Conservation (phyloP, 1,140 invertebrate species). For the Megalonaias nervosa region DNA sequence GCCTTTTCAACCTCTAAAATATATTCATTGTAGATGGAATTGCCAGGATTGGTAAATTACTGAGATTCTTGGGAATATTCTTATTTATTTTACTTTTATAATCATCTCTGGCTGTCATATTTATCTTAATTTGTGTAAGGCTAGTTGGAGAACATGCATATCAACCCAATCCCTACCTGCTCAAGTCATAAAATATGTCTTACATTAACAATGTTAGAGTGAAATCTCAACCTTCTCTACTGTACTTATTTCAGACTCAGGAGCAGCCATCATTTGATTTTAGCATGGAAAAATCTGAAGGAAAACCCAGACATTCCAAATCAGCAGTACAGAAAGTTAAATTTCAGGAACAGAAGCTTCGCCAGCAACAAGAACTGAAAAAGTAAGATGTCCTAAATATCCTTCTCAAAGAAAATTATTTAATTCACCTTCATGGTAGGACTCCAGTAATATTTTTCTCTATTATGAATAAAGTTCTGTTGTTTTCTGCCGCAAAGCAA, state of each 20-base stretch:
- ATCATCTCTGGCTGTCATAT: slow-evolving; percentile 2
- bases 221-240: neutral
- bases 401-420: too few relatives aligned
- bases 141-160: neutral
- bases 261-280: neutral
- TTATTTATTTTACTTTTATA: too few relatives aligned
- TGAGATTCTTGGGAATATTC: too few relatives aligned
- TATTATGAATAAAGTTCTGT: too few relatives aligned
- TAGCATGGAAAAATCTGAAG: slow-evolving; percentile 12
- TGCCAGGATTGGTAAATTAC: too few relatives aligned
- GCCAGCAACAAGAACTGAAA: slow-evolving; percentile 49
- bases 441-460: too few relatives aligned
- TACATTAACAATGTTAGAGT: neutral
- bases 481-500: too few relatives aligned
- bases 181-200: neutral
- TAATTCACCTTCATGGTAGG: too few relatives aligned
- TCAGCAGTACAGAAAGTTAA: slow-evolving; percentile 40
- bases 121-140: neutral
- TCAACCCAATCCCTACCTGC: neutral
- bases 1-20: too few relatives aligned
- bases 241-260: neutral
- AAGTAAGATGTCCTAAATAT: slow-evolving; percentile 34
- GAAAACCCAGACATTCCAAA: slow-evolving; percentile 20
- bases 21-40: too few relatives aligned
- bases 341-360: slow-evolving; percentile 41